Evolutionary conservation across 2,797 vertebrate genomes (phyloP).

Genomic region (Neopelma chrysocephalum): DNA sequence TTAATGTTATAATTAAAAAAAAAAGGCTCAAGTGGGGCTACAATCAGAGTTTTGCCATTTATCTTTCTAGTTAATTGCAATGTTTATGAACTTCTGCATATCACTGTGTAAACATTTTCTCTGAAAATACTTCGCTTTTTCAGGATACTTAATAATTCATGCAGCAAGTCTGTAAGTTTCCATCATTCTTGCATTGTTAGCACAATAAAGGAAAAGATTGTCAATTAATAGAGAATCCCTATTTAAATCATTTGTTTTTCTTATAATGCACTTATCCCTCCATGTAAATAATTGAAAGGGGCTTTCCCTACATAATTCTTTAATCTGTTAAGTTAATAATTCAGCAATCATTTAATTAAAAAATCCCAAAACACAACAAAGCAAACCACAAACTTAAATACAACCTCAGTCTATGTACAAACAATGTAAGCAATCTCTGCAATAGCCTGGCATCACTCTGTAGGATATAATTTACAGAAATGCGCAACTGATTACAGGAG

Average conservation of each 20-base stretch:
- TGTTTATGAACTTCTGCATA: neutral
- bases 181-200: neutral
- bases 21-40: neutral
- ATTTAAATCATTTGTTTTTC: neutral
- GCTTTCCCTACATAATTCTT: neutral
- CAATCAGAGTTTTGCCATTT: neutral
- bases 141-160: neutral
- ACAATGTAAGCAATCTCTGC: neutral
- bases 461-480: neutral
- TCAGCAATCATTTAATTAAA: neutral
- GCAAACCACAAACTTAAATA: neutral
- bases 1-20: rapidly evolving
- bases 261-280: neutral
- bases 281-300: neutral
- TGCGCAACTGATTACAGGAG: neutral
- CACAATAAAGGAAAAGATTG: neutral
- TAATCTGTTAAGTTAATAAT: neutral
- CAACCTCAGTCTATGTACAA: neutral
- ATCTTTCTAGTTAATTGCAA: neutral
- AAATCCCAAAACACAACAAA: neutral
- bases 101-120: neutral
- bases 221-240: neutral
- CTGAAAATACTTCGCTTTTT: neutral
- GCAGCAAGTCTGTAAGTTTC: neutral
- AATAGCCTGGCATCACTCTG: neutral